Percentiles rank a stretch among this genome's conserved stretches.
Evolutionary conservation across 2,113 vertebrate genomes (phyloP).

Genomic region (Nettapus auritus): DNA sequence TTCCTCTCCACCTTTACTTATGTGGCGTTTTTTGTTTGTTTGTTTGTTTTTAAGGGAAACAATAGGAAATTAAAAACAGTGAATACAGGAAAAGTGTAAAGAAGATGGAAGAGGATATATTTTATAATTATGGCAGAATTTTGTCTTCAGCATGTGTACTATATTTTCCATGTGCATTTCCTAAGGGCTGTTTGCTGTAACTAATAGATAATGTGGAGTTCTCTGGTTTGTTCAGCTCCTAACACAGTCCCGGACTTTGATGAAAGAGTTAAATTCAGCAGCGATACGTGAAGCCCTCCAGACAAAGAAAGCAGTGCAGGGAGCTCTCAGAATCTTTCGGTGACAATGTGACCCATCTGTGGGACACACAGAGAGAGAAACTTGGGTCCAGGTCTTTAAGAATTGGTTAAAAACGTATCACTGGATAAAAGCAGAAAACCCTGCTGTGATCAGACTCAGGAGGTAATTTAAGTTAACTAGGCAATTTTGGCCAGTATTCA

Average conservation of each 20-base stretch:
- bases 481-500: neutral
- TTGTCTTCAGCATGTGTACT: neutral
- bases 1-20: neutral
- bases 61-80: neutral
- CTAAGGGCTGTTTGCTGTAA: neutral
- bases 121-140: neutral
- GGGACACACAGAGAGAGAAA: neutral
- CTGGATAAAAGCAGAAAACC: neutral
- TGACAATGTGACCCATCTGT: neutral
- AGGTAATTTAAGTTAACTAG: conserved; percentile 20
- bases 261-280: neutral
- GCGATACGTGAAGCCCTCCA: neutral
- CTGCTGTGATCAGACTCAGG: neutral
- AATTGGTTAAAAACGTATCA: neutral
- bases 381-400: neutral
- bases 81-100: neutral
- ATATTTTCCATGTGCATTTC: neutral
- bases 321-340: neutral
- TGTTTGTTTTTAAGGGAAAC: neutral
- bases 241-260: neutral
- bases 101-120: neutral
- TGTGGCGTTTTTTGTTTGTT: neutral
- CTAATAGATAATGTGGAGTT: neutral
- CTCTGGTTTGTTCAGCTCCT: neutral
- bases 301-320: neutral